Percentiles rank a stretch among this genome's conserved stretches.
phyloP scores from a whole-genome alignment of 2,113 vertebrate genomes.

The Xerus inauris region DNA sequence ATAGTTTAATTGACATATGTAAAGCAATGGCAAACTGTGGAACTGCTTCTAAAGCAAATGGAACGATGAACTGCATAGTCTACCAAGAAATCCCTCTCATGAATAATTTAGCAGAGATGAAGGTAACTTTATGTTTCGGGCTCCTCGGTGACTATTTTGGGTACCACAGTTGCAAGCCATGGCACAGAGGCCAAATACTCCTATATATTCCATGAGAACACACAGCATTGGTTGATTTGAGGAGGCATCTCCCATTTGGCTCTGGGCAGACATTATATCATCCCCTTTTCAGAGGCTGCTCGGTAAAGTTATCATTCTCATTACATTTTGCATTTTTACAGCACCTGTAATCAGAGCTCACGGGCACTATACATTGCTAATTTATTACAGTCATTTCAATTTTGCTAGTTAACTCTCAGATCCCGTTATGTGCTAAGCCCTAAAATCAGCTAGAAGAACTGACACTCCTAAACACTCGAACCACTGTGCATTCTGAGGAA shows the following conservation, averaged over 20 bases:
- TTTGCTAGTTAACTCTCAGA: constrained; percentile 56
- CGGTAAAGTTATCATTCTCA: constrained; percentile 55
- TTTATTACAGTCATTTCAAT: constrained; percentile 69
- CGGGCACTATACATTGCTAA: constrained; percentile 50
- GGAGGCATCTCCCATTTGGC: not conserved
- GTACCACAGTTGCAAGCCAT: not conserved
- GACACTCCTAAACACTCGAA: not conserved
- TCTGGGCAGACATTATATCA: not conserved
- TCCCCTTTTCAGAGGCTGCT: constrained; percentile 46
- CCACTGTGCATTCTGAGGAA: not conserved
- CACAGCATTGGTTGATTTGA: not conserved
- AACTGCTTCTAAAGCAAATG: constrained; percentile 12
- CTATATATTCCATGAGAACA: not conserved
- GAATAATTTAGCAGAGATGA: not conserved
- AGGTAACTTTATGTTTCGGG: not conserved
- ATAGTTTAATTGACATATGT: not conserved
- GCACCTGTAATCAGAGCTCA: constrained; percentile 62
- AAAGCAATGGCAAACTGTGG: not conserved
- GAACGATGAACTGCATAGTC: not conserved
- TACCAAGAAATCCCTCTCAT: not conserved
- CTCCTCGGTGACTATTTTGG: not conserved
- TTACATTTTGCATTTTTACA: constrained; percentile 62
- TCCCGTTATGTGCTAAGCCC: not conserved
- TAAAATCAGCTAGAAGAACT: constrained; percentile 22
- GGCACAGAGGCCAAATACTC: not conserved